phyloP scores from a whole-genome alignment of 2,113 vertebrate genomes.

The Typhlomys cinereus region DNA sequence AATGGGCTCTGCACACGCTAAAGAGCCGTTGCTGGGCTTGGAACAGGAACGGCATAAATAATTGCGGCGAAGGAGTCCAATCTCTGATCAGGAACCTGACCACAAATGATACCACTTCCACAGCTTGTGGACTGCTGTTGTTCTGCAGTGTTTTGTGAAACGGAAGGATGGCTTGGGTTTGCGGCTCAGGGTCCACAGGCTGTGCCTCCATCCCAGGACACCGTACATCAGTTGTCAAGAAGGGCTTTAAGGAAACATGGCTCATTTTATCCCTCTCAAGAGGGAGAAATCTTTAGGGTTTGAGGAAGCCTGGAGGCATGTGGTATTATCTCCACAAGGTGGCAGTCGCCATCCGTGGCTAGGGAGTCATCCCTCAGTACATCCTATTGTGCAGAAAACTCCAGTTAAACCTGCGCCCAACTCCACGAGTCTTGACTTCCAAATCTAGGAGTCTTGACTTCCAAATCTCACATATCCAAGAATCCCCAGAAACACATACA shows the following conservation, averaged over 20 bases:
- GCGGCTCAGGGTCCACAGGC: neutral
- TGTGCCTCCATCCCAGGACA: neutral
- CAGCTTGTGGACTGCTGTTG: neutral
- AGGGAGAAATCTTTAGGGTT: conserved; percentile 27
- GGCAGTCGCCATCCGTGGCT: conserved; percentile 81
- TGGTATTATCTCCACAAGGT: conserved; percentile 84
- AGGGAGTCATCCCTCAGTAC: rapidly evolving
- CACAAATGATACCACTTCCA: neutral
- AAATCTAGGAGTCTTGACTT: neutral
- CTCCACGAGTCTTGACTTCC: neutral
- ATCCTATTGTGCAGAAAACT: neutral
- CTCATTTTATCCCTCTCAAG: neutral
- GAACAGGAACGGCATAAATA: neutral
- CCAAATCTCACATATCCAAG: neutral
- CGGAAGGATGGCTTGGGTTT: neutral
- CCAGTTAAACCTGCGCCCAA: neutral
- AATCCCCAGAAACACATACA: neutral
- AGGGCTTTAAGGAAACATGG: conserved; percentile 28
- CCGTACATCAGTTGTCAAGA: conserved; percentile 27
- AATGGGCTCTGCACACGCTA: neutral
- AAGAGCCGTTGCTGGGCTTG: neutral
- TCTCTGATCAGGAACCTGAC: neutral
- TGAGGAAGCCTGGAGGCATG: neutral
- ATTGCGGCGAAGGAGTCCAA: neutral
- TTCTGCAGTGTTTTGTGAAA: neutral